Evolutionary conservation across 92 coral and sea anemone genomes (phyloP), one percentile per base, ranked within the genome.

Genomic region (Phenganax marumi): DNA sequence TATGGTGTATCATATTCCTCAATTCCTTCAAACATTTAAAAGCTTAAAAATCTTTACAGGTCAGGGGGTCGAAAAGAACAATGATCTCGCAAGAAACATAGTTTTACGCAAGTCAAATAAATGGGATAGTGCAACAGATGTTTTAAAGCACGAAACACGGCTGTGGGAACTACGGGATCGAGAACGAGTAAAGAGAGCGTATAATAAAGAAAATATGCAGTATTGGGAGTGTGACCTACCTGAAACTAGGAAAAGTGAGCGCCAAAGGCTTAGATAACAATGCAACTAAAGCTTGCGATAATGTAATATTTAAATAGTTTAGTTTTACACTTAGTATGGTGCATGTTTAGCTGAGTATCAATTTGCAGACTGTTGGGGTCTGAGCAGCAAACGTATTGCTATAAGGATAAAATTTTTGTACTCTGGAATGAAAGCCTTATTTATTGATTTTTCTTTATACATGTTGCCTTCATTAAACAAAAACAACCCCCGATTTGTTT

Each of bases 51-150:
- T 8, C 2, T 71, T 71, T 25, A 73, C 73, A 6, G 73, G 73
- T 4, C 73, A 66, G 21, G 73, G 73, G 12, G 73, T 66, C 23
- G 73, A 66, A 66, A 66, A 23, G 24, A 73, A 73, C 18, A 68
- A 68, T 22, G 79, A 73, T 21, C 6, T 73, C 10, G 79, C 79
- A 73, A 50, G 79, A 51, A 73, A 18, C n/a, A 73, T 21, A 16
- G 79, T 73, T 49, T 73, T 73, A 18, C 3, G 62, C 8, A 73
- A 73, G 33, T 73, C 79, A 16, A 73, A 73, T 51, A 73, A 73
- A 73, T 52, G 58, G 60, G 54, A 73, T 50, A 39, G 61, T 21
- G 2, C 79, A 3, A 33, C n/a, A 50, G 79, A 73, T 47, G 79
- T 73, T 50, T 73, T 73, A 25, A 48, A 50, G 46, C 24, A 2